These are phyloP conservation scores for Anas platyrhynchos DNA, from an alignment of 2,113 vertebrate genomes.

Conservation along the genomic window DNA sequence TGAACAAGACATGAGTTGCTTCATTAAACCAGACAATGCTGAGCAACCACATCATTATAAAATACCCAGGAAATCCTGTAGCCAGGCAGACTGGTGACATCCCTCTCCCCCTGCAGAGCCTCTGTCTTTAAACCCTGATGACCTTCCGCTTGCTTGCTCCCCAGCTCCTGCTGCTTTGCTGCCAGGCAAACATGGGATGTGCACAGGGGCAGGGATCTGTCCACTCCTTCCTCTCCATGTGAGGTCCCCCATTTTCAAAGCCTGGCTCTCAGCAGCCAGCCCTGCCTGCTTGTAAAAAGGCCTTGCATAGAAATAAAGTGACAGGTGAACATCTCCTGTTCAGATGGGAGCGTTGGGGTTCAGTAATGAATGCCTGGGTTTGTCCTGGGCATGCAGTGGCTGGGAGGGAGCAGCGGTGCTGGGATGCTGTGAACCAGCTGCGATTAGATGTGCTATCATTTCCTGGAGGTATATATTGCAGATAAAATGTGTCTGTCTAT, in stretches of 20 bases:
- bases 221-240: neutral
- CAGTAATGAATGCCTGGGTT: accelerated
- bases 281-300: neutral
- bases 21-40: neutral
- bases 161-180: neutral
- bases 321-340: neutral
- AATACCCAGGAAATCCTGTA: neutral
- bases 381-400: neutral
- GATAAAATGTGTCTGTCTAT: accelerated
- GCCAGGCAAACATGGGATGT: neutral
- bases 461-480: neutral
- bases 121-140: neutral
- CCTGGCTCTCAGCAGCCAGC: neutral
- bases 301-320: neutral
- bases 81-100: neutral
- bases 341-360: neutral
- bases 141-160: neutral
- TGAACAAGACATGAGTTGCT: neutral
- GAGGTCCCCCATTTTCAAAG: neutral
- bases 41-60: neutral
- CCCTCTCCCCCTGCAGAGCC: neutral
- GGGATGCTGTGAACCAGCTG: accelerated
- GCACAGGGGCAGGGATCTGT: accelerated
- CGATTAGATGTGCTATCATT: neutral
- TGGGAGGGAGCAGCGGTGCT: neutral